Base-by-base conservation (phyloP, 2,888 invertebrate species). In the Urechis unicinctus region DNA sequence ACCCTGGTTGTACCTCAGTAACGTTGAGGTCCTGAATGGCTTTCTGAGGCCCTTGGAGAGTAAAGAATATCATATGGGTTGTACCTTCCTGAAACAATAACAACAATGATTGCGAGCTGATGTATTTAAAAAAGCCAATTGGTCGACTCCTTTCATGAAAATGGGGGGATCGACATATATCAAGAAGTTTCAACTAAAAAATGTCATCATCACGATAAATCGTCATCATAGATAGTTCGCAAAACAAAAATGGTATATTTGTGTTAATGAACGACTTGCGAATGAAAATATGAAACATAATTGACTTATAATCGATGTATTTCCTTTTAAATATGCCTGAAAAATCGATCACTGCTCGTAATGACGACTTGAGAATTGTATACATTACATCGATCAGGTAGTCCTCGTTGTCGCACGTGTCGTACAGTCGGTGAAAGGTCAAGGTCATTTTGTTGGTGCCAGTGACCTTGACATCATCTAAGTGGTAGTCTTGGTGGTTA, bases 21-120 rank as follows among this genome's bases (percentile, higher is more conserved):
- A 71, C 55, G 50, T 68, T 62, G 24, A 61, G 45, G 0, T 63
- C 63, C 5, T 49, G 48, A 25, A 64, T 21, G n/a, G 54, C 31
- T 21, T 49, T 59, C 24, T 54, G 52, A 26, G 45, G 58, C 31
- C 55, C 60, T 3, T 50, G 50, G 0, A 61, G 66, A 5, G 62
- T 57, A 57, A 73, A 71, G 57, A 65, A 72, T 22, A 78, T 54
- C 28, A 80, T 64, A 56, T 80, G 79, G 0, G 78, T 79, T 1
- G 81, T 80, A 22, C 80, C 81, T 28, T 68, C 69, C 64, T 64
- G 52, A 13, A 50, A 45, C 43, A 30, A n/a, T 42, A 36, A 47
- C 25, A 6, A 42, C 6, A 52, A 2, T 13, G 24, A 36, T 36
- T 36, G n/a, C n/a, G n/a, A n/a, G n/a, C n/a, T n/a, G n/a, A n/a